phyloP scores from a whole-genome alignment of 2,113 vertebrate species.

The Epinephelus moara region DNA sequence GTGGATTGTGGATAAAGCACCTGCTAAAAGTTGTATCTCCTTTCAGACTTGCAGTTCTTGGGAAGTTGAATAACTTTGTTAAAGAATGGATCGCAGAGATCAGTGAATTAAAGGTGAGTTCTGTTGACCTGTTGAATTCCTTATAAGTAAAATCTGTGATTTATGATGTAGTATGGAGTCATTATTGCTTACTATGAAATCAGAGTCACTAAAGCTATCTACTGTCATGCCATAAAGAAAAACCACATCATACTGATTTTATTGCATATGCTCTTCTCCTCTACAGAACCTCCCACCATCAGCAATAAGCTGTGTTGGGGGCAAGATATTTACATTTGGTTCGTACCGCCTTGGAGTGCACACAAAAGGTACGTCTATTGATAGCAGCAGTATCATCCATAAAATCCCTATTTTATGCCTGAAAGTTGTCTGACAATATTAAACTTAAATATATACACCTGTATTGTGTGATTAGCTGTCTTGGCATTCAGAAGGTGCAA shows the following conservation, averaged over 20 bases:
- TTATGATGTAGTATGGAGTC: neutral
- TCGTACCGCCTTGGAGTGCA: slow-evolving; percentile 98
- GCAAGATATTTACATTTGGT: slow-evolving; percentile 98
- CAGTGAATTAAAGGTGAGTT: slow-evolving; percentile 93
- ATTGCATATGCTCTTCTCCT: slow-evolving; percentile 1
- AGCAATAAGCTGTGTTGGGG: slow-evolving; percentile 87
- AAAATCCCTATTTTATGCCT: neutral
- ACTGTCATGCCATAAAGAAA: neutral
- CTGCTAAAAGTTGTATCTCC: slow-evolving; percentile 27
- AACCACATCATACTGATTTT: neutral
- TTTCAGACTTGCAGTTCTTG: slow-evolving; percentile 91
- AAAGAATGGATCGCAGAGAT: slow-evolving; percentile 97
- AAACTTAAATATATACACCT: neutral
- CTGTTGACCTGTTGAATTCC: neutral
- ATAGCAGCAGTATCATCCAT: neutral
- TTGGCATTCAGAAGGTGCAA: neutral
- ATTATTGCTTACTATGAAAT: neutral
- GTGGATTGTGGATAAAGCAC: neutral
- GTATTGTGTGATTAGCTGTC: neutral
- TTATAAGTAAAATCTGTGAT: neutral
- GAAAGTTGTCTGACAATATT: neutral
- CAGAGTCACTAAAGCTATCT: neutral
- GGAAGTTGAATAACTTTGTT: slow-evolving; percentile 94
- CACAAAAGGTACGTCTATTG: slow-evolving; percentile 91
- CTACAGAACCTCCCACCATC: slow-evolving; percentile 92